These are phyloP conservation scores for Tinea trinotella DNA, from an alignment of 2,888 invertebrate genomes.

Conservation along the genomic window DNA sequence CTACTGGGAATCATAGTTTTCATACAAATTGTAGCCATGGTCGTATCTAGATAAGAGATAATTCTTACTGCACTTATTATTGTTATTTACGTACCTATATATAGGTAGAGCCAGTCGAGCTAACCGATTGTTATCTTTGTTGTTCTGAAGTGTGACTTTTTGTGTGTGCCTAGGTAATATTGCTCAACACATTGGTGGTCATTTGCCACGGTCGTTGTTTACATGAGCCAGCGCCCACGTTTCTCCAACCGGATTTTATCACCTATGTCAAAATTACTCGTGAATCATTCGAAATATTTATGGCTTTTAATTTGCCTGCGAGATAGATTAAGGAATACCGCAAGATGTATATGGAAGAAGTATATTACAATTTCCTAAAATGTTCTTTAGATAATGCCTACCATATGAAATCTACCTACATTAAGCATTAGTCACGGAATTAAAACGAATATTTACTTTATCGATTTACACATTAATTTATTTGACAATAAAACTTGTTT, in stretches of 20 bases:
- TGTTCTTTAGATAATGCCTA: neutral
- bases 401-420: neutral
- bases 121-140: neutral
- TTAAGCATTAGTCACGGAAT: constrained; percentile 4
- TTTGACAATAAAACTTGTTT: neutral
- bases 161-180: constrained; percentile 5
- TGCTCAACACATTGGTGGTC: neutral
- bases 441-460: neutral
- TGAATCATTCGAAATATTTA: constrained; percentile 4
- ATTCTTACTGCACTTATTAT: neutral
- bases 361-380: neutral
- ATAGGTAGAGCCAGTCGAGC: neutral
- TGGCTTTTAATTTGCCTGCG: neutral
- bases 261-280: constrained; percentile 11
- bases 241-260: constrained; percentile 9
- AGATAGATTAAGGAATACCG: neutral
- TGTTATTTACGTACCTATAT: neutral
- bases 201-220: constrained; percentile 13
- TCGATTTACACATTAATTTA: neutral
- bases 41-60: neutral
- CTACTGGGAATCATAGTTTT: constrained; percentile 1
- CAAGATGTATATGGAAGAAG: neutral
- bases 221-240: constrained; percentile 5
- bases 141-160: constrained; percentile 3
- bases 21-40: neutral